Conservation (phyloP, 2,888 invertebrate species). For the Rhagium mordax region DNA sequence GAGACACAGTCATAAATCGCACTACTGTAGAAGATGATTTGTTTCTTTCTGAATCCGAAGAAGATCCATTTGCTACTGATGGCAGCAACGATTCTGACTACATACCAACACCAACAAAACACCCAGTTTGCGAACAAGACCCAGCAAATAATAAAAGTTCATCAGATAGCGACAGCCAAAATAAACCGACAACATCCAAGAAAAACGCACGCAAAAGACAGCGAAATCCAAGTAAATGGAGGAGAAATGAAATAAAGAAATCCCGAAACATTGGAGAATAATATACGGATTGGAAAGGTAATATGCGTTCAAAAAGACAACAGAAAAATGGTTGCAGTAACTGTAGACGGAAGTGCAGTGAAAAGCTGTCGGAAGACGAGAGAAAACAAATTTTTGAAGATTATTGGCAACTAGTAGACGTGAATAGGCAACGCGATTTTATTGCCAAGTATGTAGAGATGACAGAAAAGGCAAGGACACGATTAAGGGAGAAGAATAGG, state of each 20-base stretch:
- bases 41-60: conserved; percentile 22
- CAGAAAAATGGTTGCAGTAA: too few species aligned
- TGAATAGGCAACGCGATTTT: too few species aligned
- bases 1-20: conserved; percentile 8
- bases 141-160: conserved; percentile 15
- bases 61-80: neutral
- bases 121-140: neutral
- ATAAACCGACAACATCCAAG: conserved; percentile 14
- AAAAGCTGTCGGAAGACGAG: too few species aligned
- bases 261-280: neutral
- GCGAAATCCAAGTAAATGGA: conserved; percentile 12
- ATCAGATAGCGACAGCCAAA: conserved; percentile 13
- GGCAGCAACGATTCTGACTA: conserved; percentile 15
- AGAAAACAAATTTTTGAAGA: too few species aligned
- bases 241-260: conserved; percentile 20
- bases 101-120: conserved; percentile 12
- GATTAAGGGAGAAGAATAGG: too few species aligned
- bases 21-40: conserved; percentile 3
- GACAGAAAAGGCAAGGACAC: too few species aligned
- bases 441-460: too few species aligned
- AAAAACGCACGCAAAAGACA: conserved; percentile 13
- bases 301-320: too few species aligned
- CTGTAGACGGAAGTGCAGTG: too few species aligned
- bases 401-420: too few species aligned
- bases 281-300: conserved; percentile 9